These are phyloP conservation scores for Mesocricetus auratus DNA, from an alignment of 2,113 vertebrate species.

Conservation along the genomic window DNA sequence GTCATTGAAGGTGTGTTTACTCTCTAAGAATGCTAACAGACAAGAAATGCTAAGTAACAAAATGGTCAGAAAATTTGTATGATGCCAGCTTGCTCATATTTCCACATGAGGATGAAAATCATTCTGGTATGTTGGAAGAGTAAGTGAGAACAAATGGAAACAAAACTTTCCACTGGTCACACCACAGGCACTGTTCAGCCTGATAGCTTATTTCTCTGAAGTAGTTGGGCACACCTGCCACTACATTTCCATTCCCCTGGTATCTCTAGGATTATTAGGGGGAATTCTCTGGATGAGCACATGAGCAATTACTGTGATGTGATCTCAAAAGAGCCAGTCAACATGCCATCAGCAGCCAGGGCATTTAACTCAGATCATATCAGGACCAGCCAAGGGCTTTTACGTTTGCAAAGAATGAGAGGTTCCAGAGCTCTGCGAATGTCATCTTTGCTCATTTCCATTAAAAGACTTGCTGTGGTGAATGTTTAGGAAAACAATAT, in stretches of 20 bases:
- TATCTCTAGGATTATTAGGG: constrained; percentile 38
- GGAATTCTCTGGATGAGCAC: constrained; percentile 49
- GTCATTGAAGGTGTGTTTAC: constrained; percentile 5
- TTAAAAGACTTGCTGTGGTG: constrained; percentile 24
- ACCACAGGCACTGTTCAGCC: constrained; percentile 41
- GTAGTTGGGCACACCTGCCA: not conserved
- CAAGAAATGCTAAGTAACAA: not conserved
- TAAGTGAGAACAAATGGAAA: not conserved
- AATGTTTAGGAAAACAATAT: constrained; percentile 77
- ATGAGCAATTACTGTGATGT: constrained; percentile 37
- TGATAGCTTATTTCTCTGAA: constrained; percentile 15
- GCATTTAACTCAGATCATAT: not conserved
- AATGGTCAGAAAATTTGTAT: constrained; percentile 28
- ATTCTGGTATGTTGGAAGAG: not conserved
- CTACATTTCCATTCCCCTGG: not conserved
- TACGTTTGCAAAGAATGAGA: not conserved
- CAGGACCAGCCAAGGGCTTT: not conserved
- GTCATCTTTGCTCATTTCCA: constrained; percentile 46
- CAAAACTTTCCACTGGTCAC: not conserved
- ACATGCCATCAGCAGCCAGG: not conserved
- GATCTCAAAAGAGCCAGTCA: constrained; percentile 50
- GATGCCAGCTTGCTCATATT: not conserved
- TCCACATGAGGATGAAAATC: constrained; percentile 15
- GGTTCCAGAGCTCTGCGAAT: not conserved
- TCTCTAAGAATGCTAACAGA: not conserved